These are phyloP conservation scores for Cephus rjabovi DNA, from an alignment of 2,888 invertebrate genomes.

Conservation along the genomic window DNA sequence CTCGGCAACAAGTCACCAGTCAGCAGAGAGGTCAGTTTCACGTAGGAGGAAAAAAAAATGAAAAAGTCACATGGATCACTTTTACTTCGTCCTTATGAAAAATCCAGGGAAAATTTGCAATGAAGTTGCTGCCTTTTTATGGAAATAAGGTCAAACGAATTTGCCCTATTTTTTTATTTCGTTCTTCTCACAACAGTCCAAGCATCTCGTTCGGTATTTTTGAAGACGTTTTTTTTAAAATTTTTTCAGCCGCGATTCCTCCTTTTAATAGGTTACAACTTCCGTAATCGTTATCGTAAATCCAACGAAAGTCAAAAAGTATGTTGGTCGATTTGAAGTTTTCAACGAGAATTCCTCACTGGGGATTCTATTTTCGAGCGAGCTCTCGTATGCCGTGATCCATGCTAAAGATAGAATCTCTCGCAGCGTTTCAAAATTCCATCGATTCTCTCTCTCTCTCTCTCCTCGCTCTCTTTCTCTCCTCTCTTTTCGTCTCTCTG, in stretches of 20 bases:
- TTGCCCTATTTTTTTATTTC: neutral
- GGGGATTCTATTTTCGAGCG: constrained; percentile 62
- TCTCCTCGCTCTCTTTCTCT: neutral
- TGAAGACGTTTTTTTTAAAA: neutral
- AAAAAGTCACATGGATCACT: neutral
- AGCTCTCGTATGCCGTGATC: constrained; percentile 47
- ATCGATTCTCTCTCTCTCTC: constrained; percentile 9
- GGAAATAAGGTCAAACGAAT: neutral
- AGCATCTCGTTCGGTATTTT: neutral
- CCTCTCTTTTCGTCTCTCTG: neutral
- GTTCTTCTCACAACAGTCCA: neutral
- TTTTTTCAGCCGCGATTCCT: neutral
- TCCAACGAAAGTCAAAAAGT: neutral
- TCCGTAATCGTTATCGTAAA: neutral
- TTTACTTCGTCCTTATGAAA: neutral
- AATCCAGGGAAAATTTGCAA: neutral
- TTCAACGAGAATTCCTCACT: constrained; percentile 31
- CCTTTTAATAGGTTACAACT: neutral
- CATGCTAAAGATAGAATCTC: constrained; percentile 52
- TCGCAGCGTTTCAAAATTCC: constrained; percentile 32
- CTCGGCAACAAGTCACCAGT: constrained; percentile 78
- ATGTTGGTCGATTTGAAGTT: constrained; percentile 2
- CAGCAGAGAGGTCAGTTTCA: constrained; percentile 79
- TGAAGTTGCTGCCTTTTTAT: neutral
- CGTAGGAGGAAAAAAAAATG: neutral